Conservation (phyloP, 2,797 vertebrate species). For the Hipposideros larvatus region DNA sequence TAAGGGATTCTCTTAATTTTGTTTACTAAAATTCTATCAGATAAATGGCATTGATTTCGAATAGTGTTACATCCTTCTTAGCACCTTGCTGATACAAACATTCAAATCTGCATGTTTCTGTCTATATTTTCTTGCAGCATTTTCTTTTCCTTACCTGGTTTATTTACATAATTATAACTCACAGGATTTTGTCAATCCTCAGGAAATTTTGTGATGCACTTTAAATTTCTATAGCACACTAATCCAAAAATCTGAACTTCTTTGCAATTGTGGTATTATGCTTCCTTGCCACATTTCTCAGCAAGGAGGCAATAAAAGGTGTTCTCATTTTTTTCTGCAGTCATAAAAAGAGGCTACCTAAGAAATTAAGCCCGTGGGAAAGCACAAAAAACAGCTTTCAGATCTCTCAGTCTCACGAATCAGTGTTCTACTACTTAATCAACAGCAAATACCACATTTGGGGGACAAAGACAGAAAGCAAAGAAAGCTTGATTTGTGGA, state of each 20-base stretch:
- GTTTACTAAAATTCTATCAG: background rate
- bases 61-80: background rate
- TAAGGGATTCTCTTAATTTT: background rate
- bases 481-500: slow-evolving; percentile 15
- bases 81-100: background rate
- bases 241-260: background rate
- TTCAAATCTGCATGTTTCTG: background rate
- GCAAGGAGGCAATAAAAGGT: background rate
- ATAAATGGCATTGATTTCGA: background rate
- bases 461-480: background rate
- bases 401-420: background rate
- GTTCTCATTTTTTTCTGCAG: background rate
- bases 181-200: background rate
- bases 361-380: background rate
- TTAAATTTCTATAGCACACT: slow-evolving; percentile 14
- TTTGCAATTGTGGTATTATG: background rate
- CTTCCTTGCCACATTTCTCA: background rate
- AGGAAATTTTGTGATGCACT: background rate
- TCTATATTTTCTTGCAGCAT: background rate
- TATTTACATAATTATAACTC: background rate
- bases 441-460: background rate
- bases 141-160: background rate
- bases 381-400: background rate
- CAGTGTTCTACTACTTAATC: background rate
- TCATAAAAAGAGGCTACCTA: background rate